Conservation (phyloP, 2,888 invertebrate species). For the Drosophila seclusa region DNA sequence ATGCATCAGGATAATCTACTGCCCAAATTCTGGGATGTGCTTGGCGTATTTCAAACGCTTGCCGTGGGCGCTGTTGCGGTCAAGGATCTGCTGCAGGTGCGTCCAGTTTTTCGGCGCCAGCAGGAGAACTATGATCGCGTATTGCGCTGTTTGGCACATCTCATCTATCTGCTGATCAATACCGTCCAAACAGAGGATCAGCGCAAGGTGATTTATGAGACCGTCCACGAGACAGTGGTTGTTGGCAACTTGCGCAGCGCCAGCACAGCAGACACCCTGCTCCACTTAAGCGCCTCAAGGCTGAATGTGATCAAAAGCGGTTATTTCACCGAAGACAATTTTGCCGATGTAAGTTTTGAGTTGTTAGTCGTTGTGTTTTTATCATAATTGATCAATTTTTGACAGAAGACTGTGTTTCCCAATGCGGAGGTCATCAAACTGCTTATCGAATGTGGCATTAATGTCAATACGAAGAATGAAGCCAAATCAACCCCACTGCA, state of each 20-base stretch:
- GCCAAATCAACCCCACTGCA: conserved; percentile 92
- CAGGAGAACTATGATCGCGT: conserved; percentile 93
- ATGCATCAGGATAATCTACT: conserved; percentile 85
- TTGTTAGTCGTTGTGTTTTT: not conserved
- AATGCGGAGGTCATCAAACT: conserved; percentile 89
- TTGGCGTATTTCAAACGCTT: conserved; percentile 89
- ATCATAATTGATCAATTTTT: not conserved
- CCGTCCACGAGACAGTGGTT: conserved; percentile 85
- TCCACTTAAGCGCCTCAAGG: conserved; percentile 93
- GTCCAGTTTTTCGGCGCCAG: conserved; percentile 91
- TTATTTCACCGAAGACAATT: conserved; percentile 90
- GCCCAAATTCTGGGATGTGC: conserved; percentile 89
- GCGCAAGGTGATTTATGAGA: conserved; percentile 83
- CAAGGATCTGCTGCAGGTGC: conserved; percentile 86
- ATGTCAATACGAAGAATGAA: conserved; percentile 91
- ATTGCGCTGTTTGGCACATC: conserved; percentile 91
- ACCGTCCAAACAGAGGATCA: conserved; percentile 87
- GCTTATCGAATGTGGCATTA: conserved; percentile 91
- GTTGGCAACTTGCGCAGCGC: conserved; percentile 88
- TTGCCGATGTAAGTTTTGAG: conserved; percentile 84
- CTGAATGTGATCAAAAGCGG: conserved; percentile 91
- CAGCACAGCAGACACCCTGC: conserved; percentile 90
- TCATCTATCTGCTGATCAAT: conserved; percentile 89
- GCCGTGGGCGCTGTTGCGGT: conserved; percentile 88
- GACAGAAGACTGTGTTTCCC: conserved; percentile 89